Percentiles rank a stretch among this genome's conserved stretches.
Evolutionary conservation across 2,797 vertebrate genomes (phyloP).

Genomic region (Gymnoscopelus braueri): DNA sequence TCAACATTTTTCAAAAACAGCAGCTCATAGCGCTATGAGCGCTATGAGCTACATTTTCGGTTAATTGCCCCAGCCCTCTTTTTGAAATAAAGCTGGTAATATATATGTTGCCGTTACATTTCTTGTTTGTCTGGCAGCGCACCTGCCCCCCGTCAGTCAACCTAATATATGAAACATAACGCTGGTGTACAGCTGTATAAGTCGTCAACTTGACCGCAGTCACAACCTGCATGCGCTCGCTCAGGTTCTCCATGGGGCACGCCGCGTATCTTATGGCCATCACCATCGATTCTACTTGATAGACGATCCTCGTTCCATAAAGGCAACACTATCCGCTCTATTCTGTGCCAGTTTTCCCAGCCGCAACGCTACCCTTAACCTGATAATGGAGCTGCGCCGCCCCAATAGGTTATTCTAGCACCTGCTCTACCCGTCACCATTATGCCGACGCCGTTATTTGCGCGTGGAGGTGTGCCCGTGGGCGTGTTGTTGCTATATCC

Average conservation of each 20-base stretch:
- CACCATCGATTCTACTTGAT: conserved; percentile 11
- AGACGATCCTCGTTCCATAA: conserved; percentile 26
- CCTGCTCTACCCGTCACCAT: too few relatives aligned
- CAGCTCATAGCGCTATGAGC: too few relatives aligned
- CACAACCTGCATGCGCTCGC: conserved; percentile 23
- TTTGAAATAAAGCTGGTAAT: conserved; percentile 42
- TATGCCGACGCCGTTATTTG: too few relatives aligned
- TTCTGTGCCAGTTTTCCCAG: too few relatives aligned
- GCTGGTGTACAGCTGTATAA: conserved; percentile 77
- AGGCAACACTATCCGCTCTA: conserved; percentile 35
- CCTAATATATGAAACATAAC: conserved; percentile 75
- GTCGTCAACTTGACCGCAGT: conserved; percentile 53
- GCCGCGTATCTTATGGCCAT: conserved; percentile 7
- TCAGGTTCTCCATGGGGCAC: conserved; percentile 25
- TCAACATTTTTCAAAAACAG: too few relatives aligned
- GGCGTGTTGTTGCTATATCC: too few relatives aligned
- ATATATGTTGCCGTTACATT: conserved; percentile 38
- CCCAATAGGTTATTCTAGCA: too few relatives aligned
- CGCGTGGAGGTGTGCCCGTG: too few relatives aligned
- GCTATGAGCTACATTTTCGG: too few relatives aligned
- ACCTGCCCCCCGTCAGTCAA: conserved; percentile 81
- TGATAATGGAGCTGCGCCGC: too few relatives aligned
- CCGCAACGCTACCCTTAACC: too few relatives aligned
- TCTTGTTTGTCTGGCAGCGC: conserved; percentile 61
- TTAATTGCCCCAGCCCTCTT: conserved; percentile 34